Base-by-base conservation (phyloP, 2,797 vertebrate species). In the Rhinichthys osculus region DNA sequence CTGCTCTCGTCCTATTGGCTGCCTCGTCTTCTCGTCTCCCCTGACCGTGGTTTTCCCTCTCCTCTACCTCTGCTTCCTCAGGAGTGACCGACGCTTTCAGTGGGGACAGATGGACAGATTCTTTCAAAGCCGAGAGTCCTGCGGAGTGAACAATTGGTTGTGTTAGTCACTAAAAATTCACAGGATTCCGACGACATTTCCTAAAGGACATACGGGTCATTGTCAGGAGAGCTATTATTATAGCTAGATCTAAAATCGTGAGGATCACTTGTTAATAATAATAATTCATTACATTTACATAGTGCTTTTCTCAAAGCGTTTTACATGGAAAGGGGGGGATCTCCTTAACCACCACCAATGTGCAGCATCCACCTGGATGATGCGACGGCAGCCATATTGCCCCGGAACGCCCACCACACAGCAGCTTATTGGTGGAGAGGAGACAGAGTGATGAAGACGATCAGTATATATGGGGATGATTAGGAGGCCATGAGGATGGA, bases 81-180 rank as follows among this genome's bases (percentile, higher is more conserved):
- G 92, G 88, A 35, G 88, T 77, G 54, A 90, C 77, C 30, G 92
- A 88, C 35, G 92, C 88, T 90, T 94, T 91, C 76, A 94, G 88
- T 23, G 95, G 95, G 80, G 94, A 94, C 86, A 95, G 82, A 23
- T 92, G 89, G 74, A 91, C 90, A 0, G 93, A 91, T 44, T 96
- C 94, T 89, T 94, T 95, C 81, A 95, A 89, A 35, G 94, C 90
- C 50, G 88, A 89, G 47, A 93, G 92, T 86, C 95, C 96, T 96
- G 57, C 71, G 83, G 44, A 87, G 57, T 27, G 2, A 57, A 73
- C 78, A 77, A 62, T 16, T 47, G 83, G 19, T 35, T 64, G 27
- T 21, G 16, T 78, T 62, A 78, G 62, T 30, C 23, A 42, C 21
- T 27, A n/a, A 42, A 62, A 77, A 23, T 8, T 57, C 33, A 77